A percentile compares a stretch with the other conserved stretches of the same genome.
Evolutionary conservation across 92 coral and sea anemone species (phyloP).

Genomic region (Umimayanthus chanpuru): DNA sequence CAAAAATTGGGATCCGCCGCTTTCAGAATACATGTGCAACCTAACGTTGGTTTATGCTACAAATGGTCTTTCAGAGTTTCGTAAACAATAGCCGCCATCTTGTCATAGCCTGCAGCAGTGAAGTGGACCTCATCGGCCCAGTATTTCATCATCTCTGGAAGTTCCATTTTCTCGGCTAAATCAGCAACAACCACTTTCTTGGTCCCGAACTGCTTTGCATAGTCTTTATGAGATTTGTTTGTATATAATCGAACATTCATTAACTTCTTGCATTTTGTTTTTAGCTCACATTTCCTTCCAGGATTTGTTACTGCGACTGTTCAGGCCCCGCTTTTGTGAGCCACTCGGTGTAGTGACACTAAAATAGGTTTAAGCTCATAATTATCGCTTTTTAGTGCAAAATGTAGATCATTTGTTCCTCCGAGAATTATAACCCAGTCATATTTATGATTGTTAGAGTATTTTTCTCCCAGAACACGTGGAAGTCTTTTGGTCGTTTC

Average conservation of each 20-base stretch:
- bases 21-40: too few relatives aligned
- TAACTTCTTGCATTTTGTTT: neutral
- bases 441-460: neutral
- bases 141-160: slow-evolving; percentile 24
- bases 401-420: slow-evolving; percentile 29
- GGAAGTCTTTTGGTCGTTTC: slow-evolving; percentile 34
- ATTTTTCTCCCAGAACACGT: neutral
- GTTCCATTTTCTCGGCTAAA: slow-evolving; percentile 27
- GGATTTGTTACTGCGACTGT: slow-evolving; percentile 21
- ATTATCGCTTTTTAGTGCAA: neutral
- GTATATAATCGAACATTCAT: slow-evolving; percentile 3
- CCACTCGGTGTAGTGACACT: slow-evolving; percentile 21
- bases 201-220: neutral
- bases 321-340: slow-evolving; percentile 23
- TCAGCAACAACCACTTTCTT: slow-evolving; percentile 24
- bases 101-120: slow-evolving; percentile 27
- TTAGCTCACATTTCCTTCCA: slow-evolving; percentile 25
- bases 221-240: slow-evolving; percentile 15
- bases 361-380: slow-evolving; percentile 28
- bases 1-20: too few relatives aligned
- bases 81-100: slow-evolving; percentile 23
- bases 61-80: slow-evolving; percentile 7
- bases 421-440: slow-evolving; percentile 39
- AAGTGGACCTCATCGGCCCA: slow-evolving; percentile 38
- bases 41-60: neutral